Evolutionary conservation across 2,797 vertebrate species (phyloP).

Genomic region (Cryptoblepharus egeriae): DNA sequence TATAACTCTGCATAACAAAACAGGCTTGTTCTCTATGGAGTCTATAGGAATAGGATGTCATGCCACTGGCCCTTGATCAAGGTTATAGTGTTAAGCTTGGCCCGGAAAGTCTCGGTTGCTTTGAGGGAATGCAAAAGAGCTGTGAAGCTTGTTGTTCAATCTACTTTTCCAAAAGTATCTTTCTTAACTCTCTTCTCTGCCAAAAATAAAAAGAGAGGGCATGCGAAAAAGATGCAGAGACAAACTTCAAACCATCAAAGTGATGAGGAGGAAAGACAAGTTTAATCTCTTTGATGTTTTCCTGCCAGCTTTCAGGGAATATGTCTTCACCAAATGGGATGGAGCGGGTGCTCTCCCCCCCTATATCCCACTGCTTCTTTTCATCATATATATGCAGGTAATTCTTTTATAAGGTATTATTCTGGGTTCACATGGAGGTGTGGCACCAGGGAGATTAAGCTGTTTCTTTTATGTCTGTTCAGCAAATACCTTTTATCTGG

Average conservation of each 20-base stretch:
- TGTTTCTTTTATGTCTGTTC: slow-evolving; percentile 36
- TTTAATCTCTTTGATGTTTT: slow-evolving; percentile 34
- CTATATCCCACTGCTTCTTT: not conserved
- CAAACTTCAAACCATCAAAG: slow-evolving; percentile 39
- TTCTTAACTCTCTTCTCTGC: slow-evolving; percentile 20
- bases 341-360: not conserved
- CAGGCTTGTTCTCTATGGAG: not conserved
- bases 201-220: slow-evolving; percentile 52
- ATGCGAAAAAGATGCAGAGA: slow-evolving; percentile 28
- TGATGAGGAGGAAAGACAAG: slow-evolving; percentile 11
- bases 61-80: not conserved
- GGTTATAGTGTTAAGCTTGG: not conserved
- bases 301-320: slow-evolving; percentile 5
- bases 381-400: slow-evolving; percentile 14
- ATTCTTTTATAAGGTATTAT: slow-evolving; percentile 26
- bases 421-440: slow-evolving; percentile 5
- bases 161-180: slow-evolving; percentile 6
- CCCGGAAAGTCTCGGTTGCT: not conserved
- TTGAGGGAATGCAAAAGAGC: slow-evolving; percentile 41
- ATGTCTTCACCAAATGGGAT: not conserved
- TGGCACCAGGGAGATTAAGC: slow-evolving; percentile 29
- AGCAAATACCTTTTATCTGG: slow-evolving; percentile 40
- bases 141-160: slow-evolving; percentile 13
- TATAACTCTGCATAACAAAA: no score
- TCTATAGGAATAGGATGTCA: not conserved